Evolutionary conservation across 2,888 invertebrate genomes (phyloP).

Genomic region (Diadegma fenestrale): DNA sequence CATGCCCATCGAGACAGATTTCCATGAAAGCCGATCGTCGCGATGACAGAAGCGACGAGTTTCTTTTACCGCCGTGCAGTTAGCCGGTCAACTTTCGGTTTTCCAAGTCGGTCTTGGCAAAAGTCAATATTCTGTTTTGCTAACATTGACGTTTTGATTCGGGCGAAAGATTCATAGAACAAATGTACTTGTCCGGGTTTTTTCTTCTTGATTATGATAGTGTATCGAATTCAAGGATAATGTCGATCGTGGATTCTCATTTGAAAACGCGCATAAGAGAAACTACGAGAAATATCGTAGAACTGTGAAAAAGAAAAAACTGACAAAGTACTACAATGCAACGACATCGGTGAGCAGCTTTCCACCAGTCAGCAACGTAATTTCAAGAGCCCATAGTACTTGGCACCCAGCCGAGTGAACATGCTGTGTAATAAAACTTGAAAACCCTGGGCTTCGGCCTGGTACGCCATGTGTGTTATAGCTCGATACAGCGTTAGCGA

Average conservation of each 20-base stretch:
- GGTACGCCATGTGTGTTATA: constrained; percentile 29
- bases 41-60: too few species aligned
- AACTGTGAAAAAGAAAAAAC: neutral
- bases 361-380: constrained; percentile 48
- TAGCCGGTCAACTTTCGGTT: too few species aligned
- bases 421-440: constrained; percentile 58
- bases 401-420: constrained; percentile 63
- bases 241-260: neutral
- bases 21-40: too few species aligned
- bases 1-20: too few species aligned
- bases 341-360: constrained; percentile 44
- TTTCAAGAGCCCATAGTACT: constrained; percentile 59
- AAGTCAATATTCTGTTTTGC: too few species aligned
- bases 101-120: too few species aligned
- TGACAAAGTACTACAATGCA: constrained; percentile 10
- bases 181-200: too few species aligned
- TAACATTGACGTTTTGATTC: too few species aligned
- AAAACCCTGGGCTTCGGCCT: constrained; percentile 35
- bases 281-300: neutral
- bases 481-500: constrained; percentile 34
- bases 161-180: too few species aligned
- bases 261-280: neutral
- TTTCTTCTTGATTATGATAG: too few species aligned
- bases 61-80: too few species aligned
- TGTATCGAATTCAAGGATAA: neutral